phyloP scores from a whole-genome alignment of 2,797 vertebrate genomes.

The Falco berigora region DNA sequence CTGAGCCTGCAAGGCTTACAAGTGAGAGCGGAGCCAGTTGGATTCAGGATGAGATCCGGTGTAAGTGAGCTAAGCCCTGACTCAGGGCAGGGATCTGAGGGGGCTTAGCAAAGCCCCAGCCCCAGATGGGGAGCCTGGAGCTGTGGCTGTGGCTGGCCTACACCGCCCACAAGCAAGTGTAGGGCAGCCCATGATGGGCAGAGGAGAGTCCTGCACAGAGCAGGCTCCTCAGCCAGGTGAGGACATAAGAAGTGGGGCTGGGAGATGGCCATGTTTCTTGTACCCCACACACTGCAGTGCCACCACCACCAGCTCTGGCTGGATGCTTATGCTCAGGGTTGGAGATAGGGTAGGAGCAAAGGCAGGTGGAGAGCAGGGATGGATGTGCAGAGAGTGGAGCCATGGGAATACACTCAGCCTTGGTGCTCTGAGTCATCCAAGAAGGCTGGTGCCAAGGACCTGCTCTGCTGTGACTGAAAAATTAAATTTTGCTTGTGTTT shows the following conservation, averaged over 20 bases:
- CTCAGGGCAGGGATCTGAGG: neutral
- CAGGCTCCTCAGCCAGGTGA: neutral
- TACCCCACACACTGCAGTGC: rapidly evolving
- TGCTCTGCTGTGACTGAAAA: neutral
- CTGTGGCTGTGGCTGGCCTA: neutral
- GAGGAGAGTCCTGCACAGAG: neutral
- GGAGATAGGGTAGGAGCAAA: neutral
- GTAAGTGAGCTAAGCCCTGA: rapidly evolving
- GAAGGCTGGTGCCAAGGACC: constrained; percentile 32
- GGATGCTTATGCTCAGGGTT: neutral
- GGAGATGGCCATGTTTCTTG: neutral
- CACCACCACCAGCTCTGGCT: neutral
- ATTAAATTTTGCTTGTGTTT: constrained; percentile 41
- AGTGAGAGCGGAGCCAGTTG: neutral
- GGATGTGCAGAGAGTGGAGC: neutral
- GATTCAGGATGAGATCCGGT: neutral
- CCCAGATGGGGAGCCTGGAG: neutral
- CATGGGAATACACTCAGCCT: neutral
- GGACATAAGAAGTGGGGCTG: neutral
- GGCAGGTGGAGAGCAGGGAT: neutral
- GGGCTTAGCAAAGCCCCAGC: neutral
- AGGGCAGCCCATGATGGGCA: neutral
- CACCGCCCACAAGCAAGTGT: rapidly evolving
- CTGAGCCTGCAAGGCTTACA: neutral
- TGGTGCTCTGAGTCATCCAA: constrained; percentile 45